Evolutionary conservation across 2,888 invertebrate species (phyloP).

Genomic region (Sinelater perroti): DNA sequence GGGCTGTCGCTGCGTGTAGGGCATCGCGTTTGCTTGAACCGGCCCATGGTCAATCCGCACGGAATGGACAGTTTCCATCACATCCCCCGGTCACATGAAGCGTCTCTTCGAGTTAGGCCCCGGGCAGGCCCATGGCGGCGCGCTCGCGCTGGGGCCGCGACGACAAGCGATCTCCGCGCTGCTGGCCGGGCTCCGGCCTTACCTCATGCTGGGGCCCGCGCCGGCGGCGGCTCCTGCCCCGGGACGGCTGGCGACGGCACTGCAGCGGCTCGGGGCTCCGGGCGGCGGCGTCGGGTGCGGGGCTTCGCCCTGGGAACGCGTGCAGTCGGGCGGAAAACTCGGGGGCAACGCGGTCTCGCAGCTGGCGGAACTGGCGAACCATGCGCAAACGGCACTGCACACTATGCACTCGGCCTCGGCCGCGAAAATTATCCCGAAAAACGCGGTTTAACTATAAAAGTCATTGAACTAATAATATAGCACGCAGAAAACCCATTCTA

Average conservation of each 20-base stretch:
- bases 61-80: slow-evolving; percentile 61
- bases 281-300: slow-evolving; percentile 26
- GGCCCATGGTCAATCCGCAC: slow-evolving; percentile 62
- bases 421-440: slow-evolving; percentile 36
- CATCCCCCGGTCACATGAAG: slow-evolving; percentile 38
- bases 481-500: slow-evolving; percentile 55
- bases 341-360: slow-evolving; percentile 37
- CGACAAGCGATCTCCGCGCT: too few species aligned
- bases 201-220: slow-evolving; percentile 6
- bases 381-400: slow-evolving; percentile 38
- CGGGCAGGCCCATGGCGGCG: slow-evolving; percentile 31
- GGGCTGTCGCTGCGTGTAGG: slow-evolving; percentile 61
- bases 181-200: background rate
- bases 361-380: slow-evolving; percentile 34
- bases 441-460: slow-evolving; percentile 41
- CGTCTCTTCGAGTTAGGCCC: slow-evolving; percentile 39
- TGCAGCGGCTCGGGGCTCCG: too few species aligned
- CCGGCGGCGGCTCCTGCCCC: background rate
- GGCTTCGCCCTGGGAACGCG: slow-evolving; percentile 32
- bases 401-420: slow-evolving; percentile 30
- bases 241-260: slow-evolving; percentile 17
- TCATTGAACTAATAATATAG: slow-evolving; percentile 48
- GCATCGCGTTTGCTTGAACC: slow-evolving; percentile 60
- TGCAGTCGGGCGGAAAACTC: slow-evolving; percentile 35
- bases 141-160: background rate